Percentiles rank a stretch among this genome's conserved stretches.
phyloP scores from a whole-genome alignment of 2,113 vertebrate genomes.

The rabbit (Oryctolagus cuniculus) region mOryCun1.1 NC_091439.1:103215001-103215500 shows the following conservation, averaged over 20 bases:
- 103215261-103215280: slow-evolving; percentile 14
- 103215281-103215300: not conserved
- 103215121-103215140: not conserved
- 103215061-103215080: not conserved
- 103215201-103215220: not conserved
- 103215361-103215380: not conserved
- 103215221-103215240: not conserved
- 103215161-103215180: not conserved
- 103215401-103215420: slow-evolving; percentile 21
- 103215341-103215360: not conserved
- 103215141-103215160: not conserved
- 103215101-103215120: not conserved
- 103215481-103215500: not conserved
- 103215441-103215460: slow-evolving; percentile 12
- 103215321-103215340: not conserved
- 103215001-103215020: not conserved
- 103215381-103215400: not conserved
- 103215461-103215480: not conserved
- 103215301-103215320: not conserved
- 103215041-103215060: too few relatives aligned
- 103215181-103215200: not conserved
- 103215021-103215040: not conserved
- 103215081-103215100: not conserved
- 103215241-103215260: not conserved
- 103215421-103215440: not conserved